Evolutionary conservation across 2,888 invertebrate genomes (phyloP).

Genomic region (Bruchidius siliquastri): DNA sequence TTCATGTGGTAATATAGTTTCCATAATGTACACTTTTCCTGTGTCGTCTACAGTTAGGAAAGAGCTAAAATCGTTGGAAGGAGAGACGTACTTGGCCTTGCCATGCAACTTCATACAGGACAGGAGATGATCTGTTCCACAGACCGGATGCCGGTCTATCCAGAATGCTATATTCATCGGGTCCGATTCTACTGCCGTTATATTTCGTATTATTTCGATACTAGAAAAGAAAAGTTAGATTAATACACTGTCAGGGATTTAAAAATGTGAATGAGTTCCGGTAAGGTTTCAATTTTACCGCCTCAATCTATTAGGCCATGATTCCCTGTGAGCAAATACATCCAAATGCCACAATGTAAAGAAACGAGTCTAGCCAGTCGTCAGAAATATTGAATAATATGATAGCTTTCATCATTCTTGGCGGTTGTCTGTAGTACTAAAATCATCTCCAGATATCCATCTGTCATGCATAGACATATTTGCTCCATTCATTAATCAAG

Average conservation of each 20-base stretch:
- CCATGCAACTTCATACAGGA: slow-evolving; percentile 43
- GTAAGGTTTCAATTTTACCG: too few relatives aligned
- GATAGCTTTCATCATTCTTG: too few relatives aligned
- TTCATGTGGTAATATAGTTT: slow-evolving; percentile 26
- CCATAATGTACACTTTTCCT: slow-evolving; percentile 58
- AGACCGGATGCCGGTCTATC: slow-evolving; percentile 12
- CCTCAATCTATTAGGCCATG: too few relatives aligned
- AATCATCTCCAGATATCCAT: too few relatives aligned
- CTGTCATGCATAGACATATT: too few relatives aligned
- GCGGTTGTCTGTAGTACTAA: too few relatives aligned
- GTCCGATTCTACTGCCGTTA: slow-evolving; percentile 6
- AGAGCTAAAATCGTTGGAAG: slow-evolving; percentile 49
- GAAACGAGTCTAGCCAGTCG: too few relatives aligned
- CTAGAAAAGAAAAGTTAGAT: slow-evolving; percentile 14
- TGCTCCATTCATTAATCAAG: too few relatives aligned
- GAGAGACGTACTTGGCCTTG: slow-evolving; percentile 38
- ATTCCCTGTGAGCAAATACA: too few relatives aligned
- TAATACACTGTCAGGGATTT: background rate
- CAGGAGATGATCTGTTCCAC: slow-evolving; percentile 36
- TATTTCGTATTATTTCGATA: slow-evolving; percentile 18
- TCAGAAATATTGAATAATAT: too few relatives aligned
- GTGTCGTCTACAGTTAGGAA: slow-evolving; percentile 59
- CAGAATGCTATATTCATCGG: slow-evolving; percentile 21
- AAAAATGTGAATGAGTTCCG: background rate
- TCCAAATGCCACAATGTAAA: too few relatives aligned